These are phyloP conservation scores for Hydrotaea diabolus DNA, from an alignment of 2,888 invertebrate genomes.

Conservation along the genomic window DNA sequence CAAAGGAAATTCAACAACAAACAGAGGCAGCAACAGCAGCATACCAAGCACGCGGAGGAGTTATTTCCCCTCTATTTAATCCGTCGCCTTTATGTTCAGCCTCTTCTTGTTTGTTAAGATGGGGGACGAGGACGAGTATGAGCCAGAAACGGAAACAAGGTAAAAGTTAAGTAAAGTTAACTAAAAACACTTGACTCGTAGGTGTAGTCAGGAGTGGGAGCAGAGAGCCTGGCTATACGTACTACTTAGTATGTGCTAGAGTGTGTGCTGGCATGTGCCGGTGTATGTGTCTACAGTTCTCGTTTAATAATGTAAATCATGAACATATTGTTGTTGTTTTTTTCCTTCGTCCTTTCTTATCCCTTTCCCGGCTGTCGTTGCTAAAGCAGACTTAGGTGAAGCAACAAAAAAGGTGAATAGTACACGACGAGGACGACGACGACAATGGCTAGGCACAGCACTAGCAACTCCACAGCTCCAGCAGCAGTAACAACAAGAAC, in stretches of 20 bases:
- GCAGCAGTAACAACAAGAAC: conserved; percentile 52
- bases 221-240: neutral
- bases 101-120: conserved; percentile 6
- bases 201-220: neutral
- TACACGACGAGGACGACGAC: no score
- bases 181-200: conserved; percentile 60
- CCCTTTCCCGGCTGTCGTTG: neutral
- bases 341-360: neutral
- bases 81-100: neutral
- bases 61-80: conserved; percentile 32
- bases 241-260: neutral
- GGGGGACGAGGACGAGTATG: neutral
- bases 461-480: neutral
- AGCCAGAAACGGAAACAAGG: conserved; percentile 19
- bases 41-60: neutral
- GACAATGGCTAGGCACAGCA: no score
- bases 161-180: conserved; percentile 59
- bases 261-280: neutral
- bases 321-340: conserved; percentile 15
- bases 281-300: conserved; percentile 21
- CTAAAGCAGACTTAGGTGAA: neutral
- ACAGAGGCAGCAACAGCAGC: neutral
- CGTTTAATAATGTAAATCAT: conserved; percentile 31
- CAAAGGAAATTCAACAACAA: conserved; percentile 59
- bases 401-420: conserved; percentile 15